These are phyloP conservation scores for Apomyelois bistriatella DNA, from an alignment of 2,888 invertebrate genomes.

Conservation along the genomic window DNA sequence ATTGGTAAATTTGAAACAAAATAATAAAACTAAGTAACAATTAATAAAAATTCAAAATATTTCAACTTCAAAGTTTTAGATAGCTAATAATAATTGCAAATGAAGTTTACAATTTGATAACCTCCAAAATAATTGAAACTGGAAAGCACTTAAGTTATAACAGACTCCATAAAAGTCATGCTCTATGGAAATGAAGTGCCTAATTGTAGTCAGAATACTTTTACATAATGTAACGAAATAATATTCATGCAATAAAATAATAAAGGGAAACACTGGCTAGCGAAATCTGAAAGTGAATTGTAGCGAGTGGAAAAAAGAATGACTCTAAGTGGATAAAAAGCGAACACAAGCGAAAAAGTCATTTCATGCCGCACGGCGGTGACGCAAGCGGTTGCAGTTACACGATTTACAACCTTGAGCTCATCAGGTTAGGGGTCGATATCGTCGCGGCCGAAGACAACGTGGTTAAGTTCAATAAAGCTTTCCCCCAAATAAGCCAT, in stretches of 20 bases:
- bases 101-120: background rate
- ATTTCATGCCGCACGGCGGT: slow-evolving; percentile 73
- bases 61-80: background rate
- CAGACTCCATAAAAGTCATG: background rate
- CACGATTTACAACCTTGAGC: slow-evolving; percentile 42
- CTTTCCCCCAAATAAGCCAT: slow-evolving; percentile 80
- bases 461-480: slow-evolving; percentile 78
- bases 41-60: background rate
- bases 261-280: slow-evolving; percentile 54
- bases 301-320: slow-evolving; percentile 76
- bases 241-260: slow-evolving; percentile 61
- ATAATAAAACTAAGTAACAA: background rate
- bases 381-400: slow-evolving; percentile 46
- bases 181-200: slow-evolving; percentile 10
- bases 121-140: slow-evolving; percentile 1
- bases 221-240: slow-evolving; percentile 23
- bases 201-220: slow-evolving; percentile 20
- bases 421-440: slow-evolving; percentile 44
- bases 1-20: too few relatives aligned
- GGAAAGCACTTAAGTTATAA: background rate
- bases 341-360: slow-evolving; percentile 78
- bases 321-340: slow-evolving; percentile 78
- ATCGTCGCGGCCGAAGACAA: slow-evolving; percentile 49
- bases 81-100: background rate
- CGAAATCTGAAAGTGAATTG: slow-evolving; percentile 77